Evolutionary conservation across 2,113 vertebrate species (phyloP).

Genomic region (Eonycteris spelaea): DNA sequence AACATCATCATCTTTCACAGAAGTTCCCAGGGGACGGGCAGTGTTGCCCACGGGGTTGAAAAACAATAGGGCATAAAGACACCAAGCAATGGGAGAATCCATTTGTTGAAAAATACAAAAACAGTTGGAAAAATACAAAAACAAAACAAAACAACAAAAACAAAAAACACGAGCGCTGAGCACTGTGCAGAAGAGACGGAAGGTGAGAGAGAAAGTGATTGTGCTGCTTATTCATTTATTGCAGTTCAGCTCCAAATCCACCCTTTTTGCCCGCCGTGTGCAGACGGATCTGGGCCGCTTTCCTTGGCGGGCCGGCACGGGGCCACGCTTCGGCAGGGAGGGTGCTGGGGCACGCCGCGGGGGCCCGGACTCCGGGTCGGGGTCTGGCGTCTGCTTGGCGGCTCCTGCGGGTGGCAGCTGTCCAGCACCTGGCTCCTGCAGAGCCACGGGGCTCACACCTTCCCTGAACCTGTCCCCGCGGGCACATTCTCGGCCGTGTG

Average conservation of each 20-base stretch:
- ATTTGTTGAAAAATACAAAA: not conserved
- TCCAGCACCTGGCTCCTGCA: too few relatives aligned
- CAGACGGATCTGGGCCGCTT: not conserved
- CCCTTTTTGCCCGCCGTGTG: not conserved
- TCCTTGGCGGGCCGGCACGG: too few relatives aligned
- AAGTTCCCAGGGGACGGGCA: not conserved
- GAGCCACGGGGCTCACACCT: rapidly evolving
- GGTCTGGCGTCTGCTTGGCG: rapidly evolving
- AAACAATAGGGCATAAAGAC: rapidly evolving
- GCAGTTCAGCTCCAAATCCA: not conserved
- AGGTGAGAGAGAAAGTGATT: not conserved
- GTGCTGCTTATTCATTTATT: rapidly evolving
- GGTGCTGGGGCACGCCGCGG: rapidly evolving
- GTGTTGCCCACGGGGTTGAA: too few relatives aligned
- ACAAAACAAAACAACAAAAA: too few relatives aligned
- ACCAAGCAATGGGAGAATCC: not conserved
- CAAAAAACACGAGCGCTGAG: too few relatives aligned
- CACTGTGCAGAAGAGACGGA: not conserved
- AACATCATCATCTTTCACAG: rapidly evolving
- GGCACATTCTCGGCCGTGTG: not conserved
- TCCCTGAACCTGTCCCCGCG: not conserved
- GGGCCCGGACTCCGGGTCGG: not conserved
- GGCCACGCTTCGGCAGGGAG: not conserved
- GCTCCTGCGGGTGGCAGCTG: rapidly evolving
- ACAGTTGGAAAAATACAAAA: not conserved